Base-by-base conservation (phyloP, 2,113 vertebrate species). In the Tricholaema leucomelas region DNA sequence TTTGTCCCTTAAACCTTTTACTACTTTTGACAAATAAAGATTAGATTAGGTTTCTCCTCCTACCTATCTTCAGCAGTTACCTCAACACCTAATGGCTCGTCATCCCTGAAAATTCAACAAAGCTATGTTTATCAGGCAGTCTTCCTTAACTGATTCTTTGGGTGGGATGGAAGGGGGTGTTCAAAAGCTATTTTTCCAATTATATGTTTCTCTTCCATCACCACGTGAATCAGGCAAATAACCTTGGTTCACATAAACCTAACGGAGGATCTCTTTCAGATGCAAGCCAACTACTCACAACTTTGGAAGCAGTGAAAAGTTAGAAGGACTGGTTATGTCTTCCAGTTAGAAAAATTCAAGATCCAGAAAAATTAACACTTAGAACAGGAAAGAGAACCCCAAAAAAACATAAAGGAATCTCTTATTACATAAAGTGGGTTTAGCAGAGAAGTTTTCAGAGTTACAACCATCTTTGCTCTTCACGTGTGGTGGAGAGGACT, bases 151-250 rank as follows among this genome's bases (percentile, higher is more conserved):
- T 33, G 18, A 52, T 55, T 64, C 73, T 8, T 36, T 30, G 3
- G 10, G 16, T 8, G 4, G 48, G 11, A 0, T 12, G 0, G 5
- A 4, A 10, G 12, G 2, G 5, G 9, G 9, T 81, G 13, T 56
- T 20, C 38, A 40, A 58, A 87, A 90, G 15, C 14, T 48, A 10
- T 55, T 85, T 46, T 27, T 44, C 5, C 35, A 65, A 13, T 33
- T 4, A 36, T n/a, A 17, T 2, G 35, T 64, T 85, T 81, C 33
- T 91, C 19, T 87, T 59, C n/a, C 23, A 25, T 42, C 33, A 28
- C 17, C 44, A 40, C 4, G 18, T 74, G 38, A 59, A n/a, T 70
- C 64, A 61, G 6, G 15, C 31, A 59, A 36, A 31, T 42, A 76
- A 36, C 3, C 15, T 23, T 46, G 14, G 15, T 28, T 87, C 21